These are phyloP conservation scores for Chymomyza caudatula DNA, from an alignment of 2,888 invertebrate species.

Conservation along the genomic window DNA sequence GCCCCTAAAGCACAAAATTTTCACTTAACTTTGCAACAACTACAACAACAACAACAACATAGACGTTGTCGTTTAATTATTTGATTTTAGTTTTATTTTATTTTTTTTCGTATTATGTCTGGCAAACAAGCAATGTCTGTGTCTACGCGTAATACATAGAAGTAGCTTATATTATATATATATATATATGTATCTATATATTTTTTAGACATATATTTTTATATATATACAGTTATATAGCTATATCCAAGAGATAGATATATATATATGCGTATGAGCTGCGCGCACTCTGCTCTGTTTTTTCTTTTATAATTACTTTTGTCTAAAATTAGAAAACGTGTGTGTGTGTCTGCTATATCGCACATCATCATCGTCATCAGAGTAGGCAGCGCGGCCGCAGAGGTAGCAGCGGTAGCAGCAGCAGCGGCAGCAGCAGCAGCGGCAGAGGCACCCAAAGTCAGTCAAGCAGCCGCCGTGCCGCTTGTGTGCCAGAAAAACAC, in stretches of 20 bases:
- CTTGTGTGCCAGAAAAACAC: conserved; percentile 67
- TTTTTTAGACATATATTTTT: conserved; percentile 23
- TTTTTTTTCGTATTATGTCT: conserved; percentile 27
- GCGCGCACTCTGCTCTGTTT: conserved; percentile 71
- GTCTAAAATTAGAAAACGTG: conserved; percentile 79
- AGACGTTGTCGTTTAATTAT: conserved; percentile 9
- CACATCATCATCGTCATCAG: conserved; percentile 56
- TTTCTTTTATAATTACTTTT: conserved; percentile 77
- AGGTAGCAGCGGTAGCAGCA: conserved; percentile 41
- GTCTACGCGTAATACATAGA: conserved; percentile 44
- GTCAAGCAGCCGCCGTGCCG: conserved; percentile 21
- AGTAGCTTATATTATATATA: conserved; percentile 8
- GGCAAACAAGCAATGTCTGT: conserved; percentile 65
- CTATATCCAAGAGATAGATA: conserved; percentile 31
- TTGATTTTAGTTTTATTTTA: neutral
- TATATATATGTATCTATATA: conserved; percentile 17
- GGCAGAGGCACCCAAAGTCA: conserved; percentile 24
- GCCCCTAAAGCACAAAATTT: conserved; percentile 15
- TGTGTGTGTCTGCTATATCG: conserved; percentile 75
- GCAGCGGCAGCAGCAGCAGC: conserved; percentile 27
- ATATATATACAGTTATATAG: conserved; percentile 17
- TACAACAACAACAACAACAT: conserved; percentile 29
- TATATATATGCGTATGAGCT: conserved; percentile 10
- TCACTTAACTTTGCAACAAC: conserved; percentile 36
- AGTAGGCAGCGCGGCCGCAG: conserved; percentile 40